Evolutionary conservation across 2,888 invertebrate genomes (phyloP).

Genomic region (Neoascia interrupta): DNA sequence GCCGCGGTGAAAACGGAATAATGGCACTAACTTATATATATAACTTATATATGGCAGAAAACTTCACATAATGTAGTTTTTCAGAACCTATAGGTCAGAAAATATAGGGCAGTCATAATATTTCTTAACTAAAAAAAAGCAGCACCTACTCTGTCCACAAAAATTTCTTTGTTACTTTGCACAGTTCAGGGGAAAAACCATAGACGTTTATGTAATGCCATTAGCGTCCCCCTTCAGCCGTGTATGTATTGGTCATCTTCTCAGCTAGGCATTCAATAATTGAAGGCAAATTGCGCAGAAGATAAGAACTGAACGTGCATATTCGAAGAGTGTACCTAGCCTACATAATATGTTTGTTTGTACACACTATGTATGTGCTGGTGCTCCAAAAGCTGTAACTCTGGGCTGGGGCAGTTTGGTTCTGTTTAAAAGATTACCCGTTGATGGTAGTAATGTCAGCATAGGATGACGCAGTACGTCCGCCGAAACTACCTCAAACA

Average conservation of each 20-base stretch:
- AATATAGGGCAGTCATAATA: too few relatives aligned
- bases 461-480: not conserved
- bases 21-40: too few relatives aligned
- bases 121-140: too few relatives aligned
- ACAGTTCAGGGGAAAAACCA: slow-evolving; percentile 47
- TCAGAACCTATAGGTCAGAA: too few relatives aligned
- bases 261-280: slow-evolving; percentile 50
- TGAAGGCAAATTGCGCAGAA: slow-evolving; percentile 62
- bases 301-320: slow-evolving; percentile 62
- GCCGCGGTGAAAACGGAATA: too few relatives aligned
- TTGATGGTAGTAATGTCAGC: slow-evolving; percentile 1
- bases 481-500: slow-evolving; percentile 4
- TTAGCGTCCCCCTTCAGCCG: slow-evolving; percentile 26
- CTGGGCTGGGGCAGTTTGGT: slow-evolving; percentile 23
- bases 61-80: too few relatives aligned
- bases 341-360: too few relatives aligned
- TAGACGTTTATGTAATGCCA: slow-evolving; percentile 51
- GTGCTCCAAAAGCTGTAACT: slow-evolving; percentile 51
- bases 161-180: slow-evolving; percentile 38
- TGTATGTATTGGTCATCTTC: too few relatives aligned
- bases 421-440: slow-evolving; percentile 47
- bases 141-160: too few relatives aligned
- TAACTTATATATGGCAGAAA: too few relatives aligned
- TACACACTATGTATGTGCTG: too few relatives aligned
- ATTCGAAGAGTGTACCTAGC: too few relatives aligned